These are phyloP conservation scores for Microcebus griseorufus DNA, from an alignment of 2,113 vertebrate genomes.

Conservation along the genomic window DNA sequence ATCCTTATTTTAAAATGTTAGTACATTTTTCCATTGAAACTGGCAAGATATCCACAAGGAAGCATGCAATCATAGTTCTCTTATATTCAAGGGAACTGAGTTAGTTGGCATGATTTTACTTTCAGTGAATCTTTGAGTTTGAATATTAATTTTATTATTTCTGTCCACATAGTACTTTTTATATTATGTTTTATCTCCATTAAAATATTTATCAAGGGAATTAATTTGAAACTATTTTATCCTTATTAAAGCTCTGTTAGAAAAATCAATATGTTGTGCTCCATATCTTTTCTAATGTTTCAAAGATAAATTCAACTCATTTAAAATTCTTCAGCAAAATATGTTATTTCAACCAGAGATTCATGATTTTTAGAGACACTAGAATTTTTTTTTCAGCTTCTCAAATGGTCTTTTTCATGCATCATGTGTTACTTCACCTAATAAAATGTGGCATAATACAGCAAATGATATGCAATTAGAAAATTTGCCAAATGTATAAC, in stretches of 20 bases:
- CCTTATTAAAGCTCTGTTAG: constrained; percentile 62
- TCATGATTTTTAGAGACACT: constrained; percentile 40
- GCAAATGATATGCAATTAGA: background rate
- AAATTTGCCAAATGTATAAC: background rate
- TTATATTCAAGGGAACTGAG: background rate
- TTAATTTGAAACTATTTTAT: constrained; percentile 50
- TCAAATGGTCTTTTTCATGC: background rate
- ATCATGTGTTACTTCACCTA: background rate
- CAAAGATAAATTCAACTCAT: background rate
- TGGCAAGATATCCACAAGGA: constrained; percentile 15
- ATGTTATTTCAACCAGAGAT: background rate
- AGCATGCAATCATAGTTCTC: background rate
- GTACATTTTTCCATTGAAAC: background rate
- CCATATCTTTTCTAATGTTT: background rate
- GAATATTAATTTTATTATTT: constrained; percentile 52
- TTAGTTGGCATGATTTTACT: constrained; percentile 25
- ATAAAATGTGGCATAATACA: background rate
- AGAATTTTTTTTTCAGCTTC: background rate
- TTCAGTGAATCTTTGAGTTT: background rate
- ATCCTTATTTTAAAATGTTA: constrained; percentile 30
- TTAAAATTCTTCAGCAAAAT: background rate
- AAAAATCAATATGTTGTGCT: constrained; percentile 32
- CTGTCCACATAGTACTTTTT: constrained; percentile 28
- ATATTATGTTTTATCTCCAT: constrained; percentile 8
- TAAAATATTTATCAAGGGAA: constrained; percentile 33